phyloP scores from a whole-genome alignment of 2,113 vertebrate species.

The Illadopsis cleaveri region DNA sequence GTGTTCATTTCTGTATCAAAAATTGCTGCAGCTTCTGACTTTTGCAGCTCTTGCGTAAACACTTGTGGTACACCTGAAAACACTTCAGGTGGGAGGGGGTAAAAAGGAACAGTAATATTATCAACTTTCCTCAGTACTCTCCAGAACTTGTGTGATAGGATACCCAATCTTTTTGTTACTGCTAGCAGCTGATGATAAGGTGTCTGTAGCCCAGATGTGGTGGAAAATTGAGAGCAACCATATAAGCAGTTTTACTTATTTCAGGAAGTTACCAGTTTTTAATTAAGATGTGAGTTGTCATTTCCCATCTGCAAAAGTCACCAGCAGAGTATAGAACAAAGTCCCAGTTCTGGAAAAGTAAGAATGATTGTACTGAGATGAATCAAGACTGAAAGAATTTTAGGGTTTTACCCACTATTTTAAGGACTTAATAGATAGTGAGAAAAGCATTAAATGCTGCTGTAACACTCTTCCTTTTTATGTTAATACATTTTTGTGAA shows the following conservation, averaged over 20 bases:
- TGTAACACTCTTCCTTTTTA: background rate
- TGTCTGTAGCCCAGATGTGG: background rate
- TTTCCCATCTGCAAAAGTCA: background rate
- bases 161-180: background rate
- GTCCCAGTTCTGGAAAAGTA: background rate
- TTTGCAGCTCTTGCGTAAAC: background rate
- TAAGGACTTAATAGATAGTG: background rate
- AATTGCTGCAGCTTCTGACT: background rate
- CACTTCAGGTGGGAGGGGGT: background rate
- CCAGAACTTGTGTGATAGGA: background rate
- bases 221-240: background rate
- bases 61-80: background rate
- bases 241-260: background rate
- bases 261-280: background rate
- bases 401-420: background rate
- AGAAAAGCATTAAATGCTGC: background rate
- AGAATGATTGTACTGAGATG: background rate
- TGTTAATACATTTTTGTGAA: background rate
- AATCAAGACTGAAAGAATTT: background rate
- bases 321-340: too few species aligned
- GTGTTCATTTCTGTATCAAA: background rate
- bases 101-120: background rate
- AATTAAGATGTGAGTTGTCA: background rate
- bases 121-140: background rate
- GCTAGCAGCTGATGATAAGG: background rate